A percentile compares a stretch with the other conserved stretches of the same genome.
Evolutionary conservation across 1,140 invertebrate species (phyloP).

Genomic region (Caenorhabditis brenneri): DNA sequence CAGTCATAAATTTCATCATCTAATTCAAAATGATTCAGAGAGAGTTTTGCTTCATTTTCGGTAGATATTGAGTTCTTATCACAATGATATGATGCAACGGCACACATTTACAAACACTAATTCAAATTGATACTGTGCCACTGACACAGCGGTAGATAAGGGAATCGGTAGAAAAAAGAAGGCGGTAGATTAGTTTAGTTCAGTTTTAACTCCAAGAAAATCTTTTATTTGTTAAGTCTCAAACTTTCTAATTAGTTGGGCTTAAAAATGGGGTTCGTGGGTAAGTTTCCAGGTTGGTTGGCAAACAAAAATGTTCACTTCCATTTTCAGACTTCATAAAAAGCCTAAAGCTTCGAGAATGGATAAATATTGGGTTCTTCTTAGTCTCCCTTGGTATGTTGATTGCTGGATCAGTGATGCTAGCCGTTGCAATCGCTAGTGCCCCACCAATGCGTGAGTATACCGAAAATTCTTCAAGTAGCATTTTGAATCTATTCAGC

Average conservation of each 20-base stretch:
- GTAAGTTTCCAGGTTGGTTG: background rate
- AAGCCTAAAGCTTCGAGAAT: conserved; percentile 27
- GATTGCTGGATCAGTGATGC: conserved; percentile 45
- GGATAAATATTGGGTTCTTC: conserved; percentile 34
- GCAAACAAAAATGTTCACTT: too few relatives aligned
- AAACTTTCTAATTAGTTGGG: background rate
- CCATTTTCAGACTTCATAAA: background rate
- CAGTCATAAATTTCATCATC: conserved; percentile 38
- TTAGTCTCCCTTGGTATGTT: conserved; percentile 22
- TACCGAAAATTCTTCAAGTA: background rate
- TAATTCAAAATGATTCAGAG: background rate
- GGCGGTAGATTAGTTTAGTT: background rate
- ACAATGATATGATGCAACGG: conserved; percentile 22
- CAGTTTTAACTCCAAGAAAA: background rate
- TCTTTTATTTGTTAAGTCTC: background rate
- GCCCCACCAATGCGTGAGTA: background rate
- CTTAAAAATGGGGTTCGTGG: background rate
- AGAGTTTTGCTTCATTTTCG: background rate
- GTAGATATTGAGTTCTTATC: conserved; percentile 11
- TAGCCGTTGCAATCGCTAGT: conserved; percentile 31
- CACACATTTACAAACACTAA: conserved; percentile 20
- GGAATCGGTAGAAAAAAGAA: background rate
- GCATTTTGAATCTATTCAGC: background rate
- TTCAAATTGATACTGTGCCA: background rate
- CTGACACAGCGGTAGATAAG: background rate